Evolutionary conservation across 2,888 invertebrate species (phyloP).

Genomic region (Ethmia dodecea): DNA sequence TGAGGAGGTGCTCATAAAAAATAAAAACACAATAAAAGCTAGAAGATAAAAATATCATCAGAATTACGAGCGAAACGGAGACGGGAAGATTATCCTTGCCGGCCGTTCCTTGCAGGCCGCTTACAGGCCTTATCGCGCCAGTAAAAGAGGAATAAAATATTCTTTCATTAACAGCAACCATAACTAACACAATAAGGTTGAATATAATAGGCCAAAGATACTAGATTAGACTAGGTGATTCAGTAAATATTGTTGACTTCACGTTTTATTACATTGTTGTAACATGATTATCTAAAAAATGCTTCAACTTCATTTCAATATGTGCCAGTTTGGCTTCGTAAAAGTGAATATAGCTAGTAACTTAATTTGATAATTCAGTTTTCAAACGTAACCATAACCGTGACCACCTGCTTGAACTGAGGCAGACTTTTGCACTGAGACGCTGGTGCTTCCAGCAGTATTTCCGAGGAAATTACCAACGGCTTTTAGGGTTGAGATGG

Average conservation of each 20-base stretch:
- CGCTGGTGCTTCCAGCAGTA: conserved; percentile 53
- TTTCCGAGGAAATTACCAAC: conserved; percentile 79
- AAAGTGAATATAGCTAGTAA: too few relatives aligned
- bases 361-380: too few relatives aligned
- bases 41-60: conserved; percentile 54
- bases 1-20: conserved; percentile 42
- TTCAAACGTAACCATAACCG: conserved; percentile 22
- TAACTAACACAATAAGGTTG: too few relatives aligned
- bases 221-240: too few relatives aligned
- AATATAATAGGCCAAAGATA: too few relatives aligned
- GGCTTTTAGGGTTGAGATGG: conserved; percentile 80
- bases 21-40: conserved; percentile 50
- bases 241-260: too few relatives aligned
- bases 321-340: too few relatives aligned
- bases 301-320: too few relatives aligned
- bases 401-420: conserved; percentile 54
- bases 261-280: too few relatives aligned
- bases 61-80: conserved; percentile 44
- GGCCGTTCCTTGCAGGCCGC: conserved; percentile 30
- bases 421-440: conserved; percentile 61
- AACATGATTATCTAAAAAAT: too few relatives aligned
- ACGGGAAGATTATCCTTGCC: conserved; percentile 36
- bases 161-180: too few relatives aligned
- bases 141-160: conserved; percentile 32
- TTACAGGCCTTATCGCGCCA: conserved; percentile 35